These are phyloP conservation scores for Pegoplata infirma DNA, from an alignment of 2,888 invertebrate genomes.

Conservation along the genomic window DNA sequence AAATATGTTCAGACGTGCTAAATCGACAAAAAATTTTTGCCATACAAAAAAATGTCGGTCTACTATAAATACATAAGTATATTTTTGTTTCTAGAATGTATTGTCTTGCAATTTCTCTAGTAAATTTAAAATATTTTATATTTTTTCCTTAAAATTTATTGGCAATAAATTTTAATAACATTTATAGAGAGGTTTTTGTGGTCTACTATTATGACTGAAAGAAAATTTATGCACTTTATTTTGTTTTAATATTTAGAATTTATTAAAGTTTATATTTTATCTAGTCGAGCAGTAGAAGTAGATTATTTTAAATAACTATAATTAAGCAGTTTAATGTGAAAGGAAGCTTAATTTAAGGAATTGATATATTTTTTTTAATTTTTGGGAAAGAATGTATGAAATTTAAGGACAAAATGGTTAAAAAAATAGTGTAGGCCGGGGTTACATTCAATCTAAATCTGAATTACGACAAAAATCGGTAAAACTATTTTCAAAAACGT, in stretches of 20 bases:
- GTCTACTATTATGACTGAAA: not conserved
- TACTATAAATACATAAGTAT: too few species aligned
- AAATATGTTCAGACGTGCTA: too few species aligned
- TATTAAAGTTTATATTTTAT: slow-evolving; percentile 32
- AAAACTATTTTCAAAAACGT: too few species aligned
- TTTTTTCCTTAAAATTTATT: slow-evolving; percentile 34
- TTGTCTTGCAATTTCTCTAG: slow-evolving; percentile 14
- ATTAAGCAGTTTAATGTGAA: slow-evolving; percentile 37
- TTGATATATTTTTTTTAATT: too few species aligned
- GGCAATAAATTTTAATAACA: slow-evolving; percentile 55
- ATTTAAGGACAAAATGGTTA: too few species aligned
- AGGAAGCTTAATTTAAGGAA: not conserved
- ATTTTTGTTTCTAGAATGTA: too few species aligned
- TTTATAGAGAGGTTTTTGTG: slow-evolving; percentile 35
- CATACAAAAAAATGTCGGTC: too few species aligned
- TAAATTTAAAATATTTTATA: not conserved
- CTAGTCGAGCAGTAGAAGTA: not conserved
- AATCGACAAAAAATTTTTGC: too few species aligned
- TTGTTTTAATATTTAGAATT: slow-evolving; percentile 7
- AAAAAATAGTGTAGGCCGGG: too few species aligned
- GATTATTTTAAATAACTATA: slow-evolving; percentile 45
- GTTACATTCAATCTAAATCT: too few species aligned
- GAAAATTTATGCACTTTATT: not conserved
- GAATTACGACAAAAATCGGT: too few species aligned
- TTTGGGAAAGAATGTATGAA: too few species aligned